A percentile compares a stretch with the other conserved stretches of the same genome.
Evolutionary conservation across 2,113 vertebrate species (phyloP).

Genomic region (Galbula dea): DNA sequence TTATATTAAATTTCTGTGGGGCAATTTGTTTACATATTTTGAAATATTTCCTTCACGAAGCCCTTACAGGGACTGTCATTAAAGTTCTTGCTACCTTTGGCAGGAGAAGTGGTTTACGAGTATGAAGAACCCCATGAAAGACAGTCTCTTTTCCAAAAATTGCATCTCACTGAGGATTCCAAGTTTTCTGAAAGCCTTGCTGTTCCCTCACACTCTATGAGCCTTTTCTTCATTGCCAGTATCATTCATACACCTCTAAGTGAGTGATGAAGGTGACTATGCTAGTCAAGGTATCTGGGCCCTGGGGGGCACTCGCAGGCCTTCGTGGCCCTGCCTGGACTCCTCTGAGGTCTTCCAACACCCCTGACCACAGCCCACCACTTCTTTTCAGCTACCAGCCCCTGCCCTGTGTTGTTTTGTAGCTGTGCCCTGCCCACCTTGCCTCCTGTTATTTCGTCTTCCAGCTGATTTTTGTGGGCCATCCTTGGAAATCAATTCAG

Average conservation of each 20-base stretch:
- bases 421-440: background rate
- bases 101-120: background rate
- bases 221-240: background rate
- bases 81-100: slow-evolving; percentile 15
- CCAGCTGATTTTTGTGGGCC: background rate
- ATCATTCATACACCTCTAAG: background rate
- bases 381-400: background rate
- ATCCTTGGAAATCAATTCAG: background rate
- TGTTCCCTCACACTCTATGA: background rate
- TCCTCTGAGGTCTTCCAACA: background rate
- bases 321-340: background rate
- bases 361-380: background rate
- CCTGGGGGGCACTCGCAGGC: background rate
- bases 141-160: background rate
- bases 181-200: slow-evolving; percentile 36
- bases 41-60: slow-evolving; percentile 15
- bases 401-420: background rate
- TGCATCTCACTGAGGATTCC: background rate
- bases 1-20: background rate
- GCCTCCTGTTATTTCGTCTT: background rate
- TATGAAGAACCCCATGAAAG: background rate
- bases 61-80: background rate
- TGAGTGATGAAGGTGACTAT: background rate
- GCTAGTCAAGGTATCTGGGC: background rate
- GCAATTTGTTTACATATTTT: slow-evolving; percentile 36